phyloP scores from a whole-genome alignment of 1,140 invertebrate genomes.

The Drosophila sturtevanti region DNA sequence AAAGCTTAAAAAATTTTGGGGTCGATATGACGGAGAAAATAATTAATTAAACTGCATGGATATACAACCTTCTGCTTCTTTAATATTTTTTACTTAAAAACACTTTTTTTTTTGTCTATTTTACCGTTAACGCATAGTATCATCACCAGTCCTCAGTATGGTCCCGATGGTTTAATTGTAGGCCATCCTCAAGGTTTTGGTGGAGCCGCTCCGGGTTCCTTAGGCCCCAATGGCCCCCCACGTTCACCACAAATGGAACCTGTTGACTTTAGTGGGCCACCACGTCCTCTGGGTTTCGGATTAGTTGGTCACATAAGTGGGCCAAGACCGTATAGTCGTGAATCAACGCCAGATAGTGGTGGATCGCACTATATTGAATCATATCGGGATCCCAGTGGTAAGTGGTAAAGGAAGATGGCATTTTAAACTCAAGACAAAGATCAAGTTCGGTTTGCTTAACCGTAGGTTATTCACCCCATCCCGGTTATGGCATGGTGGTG shows the following conservation, averaged over 20 bases:
- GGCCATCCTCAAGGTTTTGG: slow-evolving; percentile 80
- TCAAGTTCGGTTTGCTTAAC: slow-evolving; percentile 3
- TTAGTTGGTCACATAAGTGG: slow-evolving; percentile 82
- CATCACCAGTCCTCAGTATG: slow-evolving; percentile 86
- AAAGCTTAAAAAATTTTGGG: too few species aligned
- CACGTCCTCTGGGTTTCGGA: slow-evolving; percentile 78
- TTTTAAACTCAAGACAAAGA: neutral
- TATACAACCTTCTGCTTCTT: too few species aligned
- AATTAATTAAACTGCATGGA: too few species aligned
- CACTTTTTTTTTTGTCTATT: slow-evolving; percentile 20
- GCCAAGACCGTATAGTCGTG: slow-evolving; percentile 89
- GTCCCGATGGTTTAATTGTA: slow-evolving; percentile 75
- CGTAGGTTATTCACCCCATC: slow-evolving; percentile 92
- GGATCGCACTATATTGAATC: slow-evolving; percentile 93
- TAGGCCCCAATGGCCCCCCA: slow-evolving; percentile 73
- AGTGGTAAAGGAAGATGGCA: slow-evolving; percentile 40
- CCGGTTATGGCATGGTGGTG: slow-evolving; percentile 90
- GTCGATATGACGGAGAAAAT: too few species aligned
- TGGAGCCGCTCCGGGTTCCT: slow-evolving; percentile 63
- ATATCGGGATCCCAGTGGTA: slow-evolving; percentile 92
- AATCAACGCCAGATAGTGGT: slow-evolving; percentile 92
- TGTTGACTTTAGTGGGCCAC: slow-evolving; percentile 85
- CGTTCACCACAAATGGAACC: slow-evolving; percentile 85
- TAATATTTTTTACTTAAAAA: neutral
- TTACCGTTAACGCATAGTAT: slow-evolving; percentile 79